Base-by-base conservation (phyloP, 2,113 vertebrate genomes). In the Nansenia antarctica region DNA sequence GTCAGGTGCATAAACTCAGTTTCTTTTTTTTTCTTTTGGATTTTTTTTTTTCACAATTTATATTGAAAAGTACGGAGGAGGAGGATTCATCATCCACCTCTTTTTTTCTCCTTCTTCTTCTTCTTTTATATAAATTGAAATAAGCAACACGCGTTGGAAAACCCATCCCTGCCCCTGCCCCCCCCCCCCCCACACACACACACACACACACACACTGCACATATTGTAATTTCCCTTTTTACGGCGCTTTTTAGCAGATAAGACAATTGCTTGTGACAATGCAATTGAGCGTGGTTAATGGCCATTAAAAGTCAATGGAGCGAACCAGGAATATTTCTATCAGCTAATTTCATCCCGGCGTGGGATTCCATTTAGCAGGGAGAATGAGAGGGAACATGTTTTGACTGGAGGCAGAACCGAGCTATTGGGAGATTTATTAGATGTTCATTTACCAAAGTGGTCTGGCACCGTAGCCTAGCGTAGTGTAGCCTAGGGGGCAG, bases 201-300 rank as follows among this genome's bases (percentile, higher is more conserved):
- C 8, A 12, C 9, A 42, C 2, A 0, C 35, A 65, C 30, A 52
- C 34, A 52, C n/a, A 20, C 45, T 62, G 32, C 14, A 79, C 82
- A 82, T 87, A 83, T 85, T 80, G 83, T 85, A 78, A 83, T 86
- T 85, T 84, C 85, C 82, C 74, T 75, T 88, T 89, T 88, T 89
- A 85, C 86, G 80, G 85, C 74, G 73, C 80, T 85, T 90, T 87
- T 86, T 75, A 86, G 76, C 75, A 84, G 89, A 91, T 91, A 88
- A 89, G 86, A 90, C 89, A 90, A 89, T 91, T 89, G 87, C 87
- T 89, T 89, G 87, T 89, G 86, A 88, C 87, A 86, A 86, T 68
- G 85, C 85, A 89, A 89, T 90, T 89, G 87, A 90, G 87, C 87
- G 73, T 89, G 84, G 76, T 86, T 87, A 90, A 88, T 86, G 79